Evolutionary conservation across 2,888 invertebrate species (phyloP), one percentile per base, ranked within the genome.

Genomic region (Serripes groenlandicus): DNA sequence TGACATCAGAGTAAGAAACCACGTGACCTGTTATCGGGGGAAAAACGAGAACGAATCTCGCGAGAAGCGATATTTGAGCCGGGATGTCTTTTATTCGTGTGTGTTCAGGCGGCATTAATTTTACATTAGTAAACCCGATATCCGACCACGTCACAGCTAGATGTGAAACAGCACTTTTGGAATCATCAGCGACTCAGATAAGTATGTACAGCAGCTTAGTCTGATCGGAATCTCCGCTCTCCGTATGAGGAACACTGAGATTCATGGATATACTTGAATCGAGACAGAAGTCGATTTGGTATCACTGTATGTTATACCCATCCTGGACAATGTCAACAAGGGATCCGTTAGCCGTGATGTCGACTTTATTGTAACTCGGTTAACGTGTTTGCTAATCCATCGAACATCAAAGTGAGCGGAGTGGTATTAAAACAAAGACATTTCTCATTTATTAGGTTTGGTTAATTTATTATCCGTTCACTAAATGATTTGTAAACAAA

Each of bases 401-500:
- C 37, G n/a, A 3, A 60, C 73, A 34, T 73, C 73, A 73, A 73
- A 73, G 73, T 9, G 23, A 23, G 21, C 11, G 21, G 37, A 60
- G 42, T 30, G 26, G 62, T 21, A 3, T 34, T 73, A 73, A 73
- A 73, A 73, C 73, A 73, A 73, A 58, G 62, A 34, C 34, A 62
- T 37, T 42, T 62, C n/a, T 28, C 60, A 15, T 35, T 60, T 62
- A 73, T 73, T 73, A 73, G 73, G 42, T 30, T 66, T 42, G 66
- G 26, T 3, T 66, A 66, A 66, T 66, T 66, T 37, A 66, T 66
- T 66, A 42, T 34, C 42, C 66, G 28, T 37, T 26, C 26, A 42
- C 37, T 62, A 73, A 62, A 30, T 62, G 34, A 60, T 62, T 60
- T 34, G 73, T 73, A 73, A 73, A 73, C 62, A 73, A 58, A 73